These are phyloP conservation scores for Arvicanthis niloticus DNA, from an alignment of 2,113 vertebrate genomes.

Conservation along the genomic window DNA sequence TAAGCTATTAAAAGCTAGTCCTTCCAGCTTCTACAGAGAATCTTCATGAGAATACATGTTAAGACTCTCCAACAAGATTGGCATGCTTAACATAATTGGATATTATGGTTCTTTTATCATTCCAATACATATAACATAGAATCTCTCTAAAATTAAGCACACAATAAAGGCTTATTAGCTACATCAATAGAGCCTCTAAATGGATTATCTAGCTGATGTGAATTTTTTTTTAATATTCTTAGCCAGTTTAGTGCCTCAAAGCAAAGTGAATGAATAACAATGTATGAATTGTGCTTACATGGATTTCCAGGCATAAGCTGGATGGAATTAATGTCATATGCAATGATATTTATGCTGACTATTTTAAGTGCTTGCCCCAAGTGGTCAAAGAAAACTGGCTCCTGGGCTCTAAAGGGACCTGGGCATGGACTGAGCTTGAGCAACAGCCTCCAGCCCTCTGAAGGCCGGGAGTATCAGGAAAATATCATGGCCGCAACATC, in stretches of 20 bases:
- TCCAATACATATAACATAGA: not conserved
- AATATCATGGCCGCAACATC: not conserved
- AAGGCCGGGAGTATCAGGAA: not conserved
- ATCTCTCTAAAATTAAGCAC: not conserved
- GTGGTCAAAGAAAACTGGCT: constrained; percentile 20
- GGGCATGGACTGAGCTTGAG: not conserved
- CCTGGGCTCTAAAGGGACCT: not conserved
- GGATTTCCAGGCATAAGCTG: not conserved
- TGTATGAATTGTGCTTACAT: not conserved
- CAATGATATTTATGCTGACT: not conserved
- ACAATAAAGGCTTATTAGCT: constrained; percentile 44
- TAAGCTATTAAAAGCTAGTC: constrained; percentile 15
- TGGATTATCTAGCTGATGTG: not conserved
- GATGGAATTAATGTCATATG: not conserved
- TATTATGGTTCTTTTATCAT: not conserved
- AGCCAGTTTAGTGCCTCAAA: not conserved
- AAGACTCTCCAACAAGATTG: constrained; percentile 35
- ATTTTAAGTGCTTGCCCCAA: not conserved
- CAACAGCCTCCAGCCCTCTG: not conserved
- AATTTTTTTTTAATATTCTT: constrained; percentile 53
- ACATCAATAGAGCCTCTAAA: not conserved
- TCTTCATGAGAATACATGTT: constrained; percentile 18
- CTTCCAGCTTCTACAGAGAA: constrained; percentile 13
- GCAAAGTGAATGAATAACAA: constrained; percentile 22
- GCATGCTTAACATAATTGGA: not conserved